phyloP scores from a whole-genome alignment of 2,113 vertebrate genomes.

The Rutilus rutilus region DNA sequence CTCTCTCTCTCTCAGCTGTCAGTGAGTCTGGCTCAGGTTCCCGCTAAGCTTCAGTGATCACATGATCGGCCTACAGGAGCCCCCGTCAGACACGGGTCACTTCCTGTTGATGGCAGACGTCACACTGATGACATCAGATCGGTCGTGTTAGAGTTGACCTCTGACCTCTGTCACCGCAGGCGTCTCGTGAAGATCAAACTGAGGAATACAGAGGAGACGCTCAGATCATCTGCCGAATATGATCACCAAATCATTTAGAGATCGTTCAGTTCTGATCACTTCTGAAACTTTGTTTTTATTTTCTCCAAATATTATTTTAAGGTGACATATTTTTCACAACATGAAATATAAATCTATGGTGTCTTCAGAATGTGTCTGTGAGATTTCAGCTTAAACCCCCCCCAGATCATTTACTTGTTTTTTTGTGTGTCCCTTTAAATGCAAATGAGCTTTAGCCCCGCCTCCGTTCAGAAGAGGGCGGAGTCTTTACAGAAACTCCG shows the following conservation, averaged over 20 bases:
- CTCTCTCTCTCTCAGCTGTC: conserved; percentile 57
- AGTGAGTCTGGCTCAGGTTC: conserved; percentile 62
- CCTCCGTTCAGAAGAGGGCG: too few species aligned
- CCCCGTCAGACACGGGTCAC: conserved; percentile 76
- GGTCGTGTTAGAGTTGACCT: conserved; percentile 66
- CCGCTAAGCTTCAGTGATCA: conserved; percentile 65
- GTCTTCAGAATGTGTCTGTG: too few species aligned
- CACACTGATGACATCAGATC: conserved; percentile 60
- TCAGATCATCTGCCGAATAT: too few species aligned
- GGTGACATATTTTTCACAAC: too few species aligned
- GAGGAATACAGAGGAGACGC: background rate
- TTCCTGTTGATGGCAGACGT: conserved; percentile 63
- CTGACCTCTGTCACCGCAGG: conserved; percentile 62
- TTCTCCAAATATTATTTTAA: background rate
- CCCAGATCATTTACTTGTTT: too few species aligned
- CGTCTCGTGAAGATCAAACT: background rate
- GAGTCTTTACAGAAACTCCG: too few species aligned
- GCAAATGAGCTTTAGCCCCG: too few species aligned
- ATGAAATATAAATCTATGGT: too few species aligned
- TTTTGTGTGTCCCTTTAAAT: too few species aligned
- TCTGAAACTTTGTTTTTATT: background rate
- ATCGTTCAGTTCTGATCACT: background rate
- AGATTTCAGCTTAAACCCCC: too few species aligned
- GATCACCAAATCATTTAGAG: background rate
- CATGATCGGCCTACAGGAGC: conserved; percentile 70